Evolutionary conservation across 2,888 invertebrate genomes (phyloP), one percentile per base, ranked within the genome.

Genomic region (Cheilosia pagana): DNA sequence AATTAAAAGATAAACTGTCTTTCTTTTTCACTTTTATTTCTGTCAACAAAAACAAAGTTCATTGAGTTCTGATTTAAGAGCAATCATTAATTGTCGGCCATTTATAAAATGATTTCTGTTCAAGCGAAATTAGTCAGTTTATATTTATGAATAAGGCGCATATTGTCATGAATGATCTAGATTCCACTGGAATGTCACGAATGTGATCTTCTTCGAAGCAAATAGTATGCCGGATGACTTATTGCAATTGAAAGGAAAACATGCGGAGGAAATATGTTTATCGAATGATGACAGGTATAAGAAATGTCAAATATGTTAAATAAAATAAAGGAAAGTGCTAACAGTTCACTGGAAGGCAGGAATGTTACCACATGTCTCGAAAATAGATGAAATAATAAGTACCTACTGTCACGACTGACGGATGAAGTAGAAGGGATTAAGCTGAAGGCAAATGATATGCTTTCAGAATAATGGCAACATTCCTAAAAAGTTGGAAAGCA

Each of bases 41-140:
- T 21, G 7, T 19, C 4, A 21, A 21, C 12, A 21, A 50, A 21
- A 55, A 23, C 28, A 59, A 55, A 81, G 68, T 81, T 81, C 81
- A 75, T 52, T 75, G 62, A 31, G 70, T 70, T 68, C 31, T 63
- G 75, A 81, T 70, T 75, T 62, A 75, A 63, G 67, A 39, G 57
- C 45, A 67, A 35, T 39, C 48, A 67, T 60, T 76, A 76, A 67
- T 67, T 76, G 59, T 8, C 50, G 31, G 59, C 55, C 35, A 57
- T 74, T 43, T 35, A 50, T 65, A 14, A 59, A 28, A 52, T 31
- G 71, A 70, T 59, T 63, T 23, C 53, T 23, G 43, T 63, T 65
- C 55, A 75, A 65, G 35, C 57, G 35, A 60, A 67, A 60, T 68
- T 60, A 53, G 41, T 23, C 19, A 67, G 31, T 52, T 59, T 3